phyloP scores from a whole-genome alignment of 2,113 vertebrate species.

The Lota lota region DNA sequence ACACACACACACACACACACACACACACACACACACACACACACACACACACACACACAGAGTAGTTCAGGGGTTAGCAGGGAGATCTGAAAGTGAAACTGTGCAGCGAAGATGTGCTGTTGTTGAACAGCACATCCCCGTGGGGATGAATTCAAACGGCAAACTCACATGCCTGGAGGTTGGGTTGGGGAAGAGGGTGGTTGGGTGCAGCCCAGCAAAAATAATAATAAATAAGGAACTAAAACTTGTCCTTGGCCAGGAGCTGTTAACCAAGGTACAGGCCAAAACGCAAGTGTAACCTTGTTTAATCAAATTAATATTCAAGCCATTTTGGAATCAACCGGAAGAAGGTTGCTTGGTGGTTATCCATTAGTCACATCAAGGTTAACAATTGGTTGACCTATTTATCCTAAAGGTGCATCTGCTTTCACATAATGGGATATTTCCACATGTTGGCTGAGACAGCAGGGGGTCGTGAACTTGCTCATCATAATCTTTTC shows the following conservation, averaged over 20 bases:
- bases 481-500: constrained; percentile 15
- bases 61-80: neutral
- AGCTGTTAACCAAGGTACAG: neutral
- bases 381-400: too few species aligned
- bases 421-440: neutral
- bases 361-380: too few species aligned
- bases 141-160: constrained; percentile 18
- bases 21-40: constrained; percentile 9
- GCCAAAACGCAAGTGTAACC: too few species aligned
- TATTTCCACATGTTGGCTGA: neutral
- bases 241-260: neutral
- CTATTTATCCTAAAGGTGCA: too few species aligned
- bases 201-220: constrained; percentile 31
- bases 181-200: neutral
- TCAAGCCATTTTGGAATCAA: too few species aligned
- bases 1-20: constrained; percentile 4
- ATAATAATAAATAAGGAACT: too few species aligned
- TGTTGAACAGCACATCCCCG: neutral
- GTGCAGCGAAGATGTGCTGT: neutral
- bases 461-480: neutral
- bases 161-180: constrained; percentile 23
- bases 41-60: constrained; percentile 5
- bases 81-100: neutral
- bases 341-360: too few species aligned
- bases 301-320: too few species aligned